A percentile compares a stretch with the other conserved stretches of the same genome.
Conservation (phyloP, 2,888 invertebrate genomes). For the Standfussiana lucernea region DNA sequence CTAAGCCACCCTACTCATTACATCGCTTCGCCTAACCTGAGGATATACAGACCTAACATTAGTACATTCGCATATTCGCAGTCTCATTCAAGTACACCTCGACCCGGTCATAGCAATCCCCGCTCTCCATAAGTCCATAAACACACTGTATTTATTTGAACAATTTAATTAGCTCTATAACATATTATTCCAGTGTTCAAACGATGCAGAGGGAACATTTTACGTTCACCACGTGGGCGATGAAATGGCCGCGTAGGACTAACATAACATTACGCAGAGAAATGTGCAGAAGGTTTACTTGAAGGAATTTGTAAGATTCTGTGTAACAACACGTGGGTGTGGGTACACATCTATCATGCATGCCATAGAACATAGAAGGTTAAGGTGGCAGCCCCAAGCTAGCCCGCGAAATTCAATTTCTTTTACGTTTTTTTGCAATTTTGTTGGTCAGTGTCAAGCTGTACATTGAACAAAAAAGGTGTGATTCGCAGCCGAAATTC, state of each 20-base stretch:
- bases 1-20: background rate
- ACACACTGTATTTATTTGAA: constrained; percentile 2
- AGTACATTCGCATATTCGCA: too few species aligned
- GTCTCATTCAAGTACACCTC: background rate
- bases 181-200: constrained; percentile 34
- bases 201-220: constrained; percentile 26
- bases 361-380: background rate
- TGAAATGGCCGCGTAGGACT: background rate
- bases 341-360: background rate
- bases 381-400: too few species aligned
- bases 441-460: too few species aligned
- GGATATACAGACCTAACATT: too few species aligned
- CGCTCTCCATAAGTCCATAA: background rate
- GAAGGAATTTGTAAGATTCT: background rate
- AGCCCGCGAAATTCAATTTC: too few species aligned
- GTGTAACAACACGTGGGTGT: background rate
- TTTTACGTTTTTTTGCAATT: too few species aligned
- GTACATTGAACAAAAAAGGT: too few species aligned
- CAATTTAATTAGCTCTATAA: constrained; percentile 29
- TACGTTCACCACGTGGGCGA: constrained; percentile 46
- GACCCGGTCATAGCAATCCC: background rate
- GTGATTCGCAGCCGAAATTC: too few species aligned
- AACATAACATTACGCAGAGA: background rate
- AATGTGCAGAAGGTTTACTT: constrained; percentile 20
- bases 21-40: background rate